phyloP scores from a whole-genome alignment of 2,888 invertebrate genomes.

The Campoletis raptor region DNA sequence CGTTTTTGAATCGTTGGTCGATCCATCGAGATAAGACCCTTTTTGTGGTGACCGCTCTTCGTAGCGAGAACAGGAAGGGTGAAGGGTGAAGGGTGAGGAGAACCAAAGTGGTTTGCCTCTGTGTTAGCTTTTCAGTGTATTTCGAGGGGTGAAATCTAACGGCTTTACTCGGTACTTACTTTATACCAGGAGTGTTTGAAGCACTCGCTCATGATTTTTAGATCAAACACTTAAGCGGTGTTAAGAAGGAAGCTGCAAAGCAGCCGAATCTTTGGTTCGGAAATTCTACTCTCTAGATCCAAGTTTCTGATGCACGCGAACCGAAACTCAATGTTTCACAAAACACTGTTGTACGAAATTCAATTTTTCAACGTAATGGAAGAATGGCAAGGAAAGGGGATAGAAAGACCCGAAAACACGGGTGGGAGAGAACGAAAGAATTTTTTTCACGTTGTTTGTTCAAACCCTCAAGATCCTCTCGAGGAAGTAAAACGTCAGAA shows the following conservation, averaged over 20 bases:
- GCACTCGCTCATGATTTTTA: conserved; percentile 76
- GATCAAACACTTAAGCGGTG: conserved; percentile 79
- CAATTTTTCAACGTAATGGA: conserved; percentile 4
- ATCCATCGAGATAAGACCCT: conserved; percentile 68
- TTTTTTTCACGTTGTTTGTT: conserved; percentile 78
- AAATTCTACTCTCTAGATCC: conserved; percentile 36
- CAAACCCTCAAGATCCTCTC: conserved; percentile 73
- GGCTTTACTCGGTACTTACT: conserved; percentile 69
- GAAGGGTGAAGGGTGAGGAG: conserved; percentile 22
- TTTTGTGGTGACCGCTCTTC: conserved; percentile 60
- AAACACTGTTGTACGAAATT: conserved; percentile 27
- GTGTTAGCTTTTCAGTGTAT: conserved; percentile 43
- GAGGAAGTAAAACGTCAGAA: conserved; percentile 76
- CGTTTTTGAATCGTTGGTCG: conserved; percentile 62
- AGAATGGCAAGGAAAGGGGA: background rate
- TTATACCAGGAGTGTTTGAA: conserved; percentile 26
- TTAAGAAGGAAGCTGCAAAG: conserved; percentile 75
- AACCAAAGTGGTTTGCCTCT: conserved; percentile 21
- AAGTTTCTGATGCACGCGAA: background rate
- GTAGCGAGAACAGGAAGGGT: conserved; percentile 53
- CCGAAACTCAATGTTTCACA: conserved; percentile 31
- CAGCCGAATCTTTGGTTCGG: conserved; percentile 58
- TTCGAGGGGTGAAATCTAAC: conserved; percentile 75
- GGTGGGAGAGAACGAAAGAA: conserved; percentile 49
- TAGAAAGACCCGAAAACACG: conserved; percentile 35